Conservation (phyloP, 37 sponge, comb jelly and placozoan genomes). For the Amphimedon queenslandica region DNA sequence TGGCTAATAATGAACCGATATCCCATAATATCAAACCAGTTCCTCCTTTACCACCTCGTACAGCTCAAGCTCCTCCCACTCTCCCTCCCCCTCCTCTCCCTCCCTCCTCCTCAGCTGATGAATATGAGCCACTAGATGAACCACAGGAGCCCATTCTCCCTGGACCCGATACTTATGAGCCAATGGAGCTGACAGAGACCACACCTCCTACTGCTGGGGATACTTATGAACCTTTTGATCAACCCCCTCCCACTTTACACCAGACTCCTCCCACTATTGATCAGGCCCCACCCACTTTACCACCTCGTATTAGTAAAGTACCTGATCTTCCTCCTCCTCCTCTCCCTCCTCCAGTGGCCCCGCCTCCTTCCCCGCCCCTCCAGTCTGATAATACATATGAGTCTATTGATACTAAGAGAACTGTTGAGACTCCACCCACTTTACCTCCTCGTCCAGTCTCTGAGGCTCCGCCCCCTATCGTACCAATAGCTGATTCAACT, state of each 20-base stretch:
- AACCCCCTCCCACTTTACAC: constrained; percentile 1
- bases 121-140: neutral
- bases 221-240: neutral
- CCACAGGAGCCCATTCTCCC: neutral
- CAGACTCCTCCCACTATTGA: neutral
- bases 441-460: neutral
- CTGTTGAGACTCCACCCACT: neutral
- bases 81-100: constrained; percentile 7
- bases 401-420: neutral
- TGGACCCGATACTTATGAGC: neutral
- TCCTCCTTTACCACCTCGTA: neutral
- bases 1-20: neutral
- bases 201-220: neutral
- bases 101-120: constrained; percentile 1
- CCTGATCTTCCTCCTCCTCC: neutral
- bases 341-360: no score
- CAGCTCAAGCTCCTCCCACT: constrained; percentile 10
- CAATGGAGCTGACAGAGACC: neutral
- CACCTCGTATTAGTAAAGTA: neutral
- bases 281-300: neutral
- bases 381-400: neutral
- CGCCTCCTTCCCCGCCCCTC: neutral
- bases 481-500: neutral
- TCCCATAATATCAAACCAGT: neutral
- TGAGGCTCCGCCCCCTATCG: neutral